Conservation (phyloP, 2,113 vertebrate genomes). For the Equus przewalskii region DNA sequence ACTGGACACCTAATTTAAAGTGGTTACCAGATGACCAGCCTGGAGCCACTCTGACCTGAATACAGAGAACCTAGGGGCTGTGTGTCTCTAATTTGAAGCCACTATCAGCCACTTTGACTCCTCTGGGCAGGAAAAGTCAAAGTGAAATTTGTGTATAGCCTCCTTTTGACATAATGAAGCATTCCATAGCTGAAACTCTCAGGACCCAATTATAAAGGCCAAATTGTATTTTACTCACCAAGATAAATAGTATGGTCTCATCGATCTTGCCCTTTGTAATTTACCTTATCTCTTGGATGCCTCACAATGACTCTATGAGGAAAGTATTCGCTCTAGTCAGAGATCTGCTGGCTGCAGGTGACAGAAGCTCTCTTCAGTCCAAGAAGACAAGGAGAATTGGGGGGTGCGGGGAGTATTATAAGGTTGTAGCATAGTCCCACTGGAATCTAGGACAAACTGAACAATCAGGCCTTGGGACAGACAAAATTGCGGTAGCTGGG, state of each 20-base stretch:
- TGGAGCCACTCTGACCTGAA: not conserved
- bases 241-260: conserved; percentile 71
- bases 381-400: not conserved
- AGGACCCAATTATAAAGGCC: conserved; percentile 75
- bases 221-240: conserved; percentile 76
- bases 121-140: not conserved
- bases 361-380: conserved; percentile 39
- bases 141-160: conserved; percentile 51
- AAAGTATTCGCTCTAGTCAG: conserved; percentile 51
- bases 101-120: not conserved
- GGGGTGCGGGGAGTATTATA: not conserved
- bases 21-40: conserved; percentile 24
- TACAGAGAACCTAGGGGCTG: not conserved
- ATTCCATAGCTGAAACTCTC: conserved; percentile 65
- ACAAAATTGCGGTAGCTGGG: not conserved
- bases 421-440: not conserved
- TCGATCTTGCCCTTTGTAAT: conserved; percentile 71
- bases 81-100: not conserved
- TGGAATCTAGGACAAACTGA: not conserved
- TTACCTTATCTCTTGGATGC: conserved; percentile 76
- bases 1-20: conserved; percentile 58
- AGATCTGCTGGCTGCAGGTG: conserved; percentile 48
- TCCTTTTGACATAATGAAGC: conserved; percentile 61
- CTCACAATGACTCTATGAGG: conserved; percentile 33
- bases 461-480: not conserved